Conservation (phyloP, 1,140 invertebrate species). For the Probaryconus sp. region DNA sequence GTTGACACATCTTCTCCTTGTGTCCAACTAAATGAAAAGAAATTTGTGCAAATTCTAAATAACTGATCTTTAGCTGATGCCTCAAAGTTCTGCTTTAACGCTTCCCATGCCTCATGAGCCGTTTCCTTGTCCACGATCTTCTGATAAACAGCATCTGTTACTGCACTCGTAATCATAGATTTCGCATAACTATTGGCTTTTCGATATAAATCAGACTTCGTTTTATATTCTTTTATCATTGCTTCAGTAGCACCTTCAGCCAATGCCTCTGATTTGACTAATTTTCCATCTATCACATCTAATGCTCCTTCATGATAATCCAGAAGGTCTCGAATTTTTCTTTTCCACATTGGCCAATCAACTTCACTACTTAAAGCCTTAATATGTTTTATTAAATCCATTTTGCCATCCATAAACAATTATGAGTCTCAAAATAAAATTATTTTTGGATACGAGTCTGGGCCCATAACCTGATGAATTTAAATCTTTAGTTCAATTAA, state of each 20-base stretch:
- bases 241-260: conserved; percentile 28
- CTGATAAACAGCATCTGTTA: conserved; percentile 61
- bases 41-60: conserved; percentile 65
- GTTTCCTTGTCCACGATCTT: conserved; percentile 65
- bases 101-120: conserved; percentile 62
- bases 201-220: conserved; percentile 51
- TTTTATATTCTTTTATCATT: conserved; percentile 40
- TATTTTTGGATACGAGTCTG: conserved; percentile 22
- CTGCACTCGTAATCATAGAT: conserved; percentile 53
- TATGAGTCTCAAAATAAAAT: conserved; percentile 12
- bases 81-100: conserved; percentile 60
- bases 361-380: conserved; percentile 55
- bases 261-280: conserved; percentile 47
- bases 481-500: not conserved
- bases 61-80: conserved; percentile 62
- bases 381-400: conserved; percentile 61
- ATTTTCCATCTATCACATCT: conserved; percentile 57
- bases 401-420: conserved; percentile 19
- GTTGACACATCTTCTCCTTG: conserved; percentile 63
- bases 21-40: conserved; percentile 64
- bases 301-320: conserved; percentile 64
- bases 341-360: conserved; percentile 62
- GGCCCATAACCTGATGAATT: conserved; percentile 24
- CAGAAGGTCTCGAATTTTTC: conserved; percentile 62
- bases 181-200: conserved; percentile 60